These are phyloP conservation scores for Chaunax sp. DNA, from an alignment of 2,797 vertebrate genomes.

Conservation along the genomic window DNA sequence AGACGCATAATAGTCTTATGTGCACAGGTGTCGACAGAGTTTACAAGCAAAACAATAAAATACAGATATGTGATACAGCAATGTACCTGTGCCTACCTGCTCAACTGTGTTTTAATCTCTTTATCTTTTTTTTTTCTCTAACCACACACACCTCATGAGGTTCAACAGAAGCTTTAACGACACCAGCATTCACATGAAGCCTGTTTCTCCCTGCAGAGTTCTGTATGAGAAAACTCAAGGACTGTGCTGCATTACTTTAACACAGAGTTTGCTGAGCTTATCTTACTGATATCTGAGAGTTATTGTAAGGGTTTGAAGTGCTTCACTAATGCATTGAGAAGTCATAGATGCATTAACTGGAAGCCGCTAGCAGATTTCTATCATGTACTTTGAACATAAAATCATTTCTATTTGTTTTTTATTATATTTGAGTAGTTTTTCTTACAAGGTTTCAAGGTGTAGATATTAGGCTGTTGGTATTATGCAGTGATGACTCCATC, in stretches of 20 bases:
- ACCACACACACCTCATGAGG: slow-evolving; percentile 26
- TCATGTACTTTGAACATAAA: not conserved
- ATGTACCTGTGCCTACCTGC: slow-evolving; percentile 70
- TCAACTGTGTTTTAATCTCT: slow-evolving; percentile 31
- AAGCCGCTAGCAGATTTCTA: not conserved
- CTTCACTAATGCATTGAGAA: not conserved
- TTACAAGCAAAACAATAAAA: slow-evolving; percentile 60
- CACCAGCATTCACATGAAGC: slow-evolving; percentile 42
- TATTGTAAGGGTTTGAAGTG: slow-evolving; percentile 2
- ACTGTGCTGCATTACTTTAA: slow-evolving; percentile 13
- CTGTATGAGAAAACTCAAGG: slow-evolving; percentile 7
- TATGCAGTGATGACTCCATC: not conserved
- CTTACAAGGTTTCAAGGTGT: not conserved
- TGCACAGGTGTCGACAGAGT: slow-evolving; percentile 7
- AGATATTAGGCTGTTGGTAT: not conserved
- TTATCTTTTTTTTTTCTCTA: slow-evolving; percentile 14
- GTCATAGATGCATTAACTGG: not conserved
- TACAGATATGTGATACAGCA: slow-evolving; percentile 33
- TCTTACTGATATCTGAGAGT: slow-evolving; percentile 33
- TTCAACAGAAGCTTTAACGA: slow-evolving; percentile 9
- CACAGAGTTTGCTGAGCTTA: slow-evolving; percentile 45
- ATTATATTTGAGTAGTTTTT: not conserved
- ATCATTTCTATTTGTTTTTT: not conserved
- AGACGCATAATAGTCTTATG: not conserved
- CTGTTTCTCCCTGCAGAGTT: slow-evolving; percentile 44